Evolutionary conservation across 2,888 invertebrate genomes (phyloP).

Genomic region (Apotomis betuletana): DNA sequence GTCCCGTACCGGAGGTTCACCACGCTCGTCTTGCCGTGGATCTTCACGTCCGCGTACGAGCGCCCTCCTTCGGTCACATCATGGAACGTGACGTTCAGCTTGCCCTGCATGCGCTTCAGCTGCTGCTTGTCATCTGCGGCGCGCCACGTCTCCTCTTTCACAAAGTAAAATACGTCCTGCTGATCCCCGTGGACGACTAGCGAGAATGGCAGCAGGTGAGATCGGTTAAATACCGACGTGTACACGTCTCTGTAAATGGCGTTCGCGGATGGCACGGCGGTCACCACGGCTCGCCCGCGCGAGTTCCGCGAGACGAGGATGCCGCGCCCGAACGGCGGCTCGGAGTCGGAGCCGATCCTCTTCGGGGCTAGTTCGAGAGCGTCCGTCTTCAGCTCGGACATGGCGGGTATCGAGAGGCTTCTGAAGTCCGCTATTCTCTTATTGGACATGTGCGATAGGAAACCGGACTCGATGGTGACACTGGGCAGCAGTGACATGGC

Average conservation of each 20-base stretch:
- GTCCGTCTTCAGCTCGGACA: slow-evolving; percentile 91
- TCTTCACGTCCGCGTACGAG: slow-evolving; percentile 93
- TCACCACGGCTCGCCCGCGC: slow-evolving; percentile 91
- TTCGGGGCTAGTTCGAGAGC: slow-evolving; percentile 89
- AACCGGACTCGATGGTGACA: slow-evolving; percentile 91
- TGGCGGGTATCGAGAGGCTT: slow-evolving; percentile 89
- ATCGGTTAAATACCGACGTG: slow-evolving; percentile 95
- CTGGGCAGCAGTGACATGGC: slow-evolving; percentile 86
- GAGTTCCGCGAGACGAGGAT: slow-evolving; percentile 92
- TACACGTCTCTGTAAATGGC: slow-evolving; percentile 96
- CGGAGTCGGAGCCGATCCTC: slow-evolving; percentile 91
- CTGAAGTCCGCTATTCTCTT: slow-evolving; percentile 90
- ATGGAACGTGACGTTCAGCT: slow-evolving; percentile 96
- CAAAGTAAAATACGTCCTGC: slow-evolving; percentile 96
- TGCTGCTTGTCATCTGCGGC: slow-evolving; percentile 95
- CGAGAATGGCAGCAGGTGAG: slow-evolving; percentile 93
- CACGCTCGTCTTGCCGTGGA: slow-evolving; percentile 94
- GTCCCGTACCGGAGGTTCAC: slow-evolving; percentile 98
- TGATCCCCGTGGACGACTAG: slow-evolving; percentile 94
- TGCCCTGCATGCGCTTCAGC: slow-evolving; percentile 93
- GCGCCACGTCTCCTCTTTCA: slow-evolving; percentile 95
- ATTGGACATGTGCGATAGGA: slow-evolving; percentile 91
- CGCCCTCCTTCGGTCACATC: slow-evolving; percentile 90
- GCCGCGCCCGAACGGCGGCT: slow-evolving; percentile 94
- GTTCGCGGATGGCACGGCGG: slow-evolving; percentile 94